Evolutionary conservation across 2,113 vertebrate genomes (phyloP), one percentile per base, ranked within the genome.

Genomic region (Synchiropus splendidus): DNA sequence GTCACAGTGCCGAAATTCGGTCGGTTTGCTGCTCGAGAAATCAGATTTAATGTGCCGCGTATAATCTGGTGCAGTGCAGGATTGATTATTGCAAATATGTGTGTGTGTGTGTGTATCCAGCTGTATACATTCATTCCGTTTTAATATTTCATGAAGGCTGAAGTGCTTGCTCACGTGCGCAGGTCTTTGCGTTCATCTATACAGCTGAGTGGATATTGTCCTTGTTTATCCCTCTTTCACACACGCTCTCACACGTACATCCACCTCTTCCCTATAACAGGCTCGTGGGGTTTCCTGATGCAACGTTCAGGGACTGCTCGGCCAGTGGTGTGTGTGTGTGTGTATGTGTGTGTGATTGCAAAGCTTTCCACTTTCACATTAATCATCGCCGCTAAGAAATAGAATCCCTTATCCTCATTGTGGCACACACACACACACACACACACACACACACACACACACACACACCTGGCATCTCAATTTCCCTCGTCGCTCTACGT

Each of bases 281-380:
- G 12, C 46, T 16, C 14, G 42, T 18, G 50, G 58, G 64, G 64
- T 67, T 58, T 67, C 58, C 54, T 31, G 5, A 39, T 31, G 39
- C 18, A 16, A 31, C 34, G 50, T 16, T 18, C 50, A 63, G 54
- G 47, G 50, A 46, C 43, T 46, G 16, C 18, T 12, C 18, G 30
- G 37, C 37, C 39, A 42, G 13, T 12, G 31, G 45, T 33, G 12
- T 32, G 31, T 17, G n/a, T n/a, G n/a, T n/a, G n/a, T n/a, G n/a
- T n/a, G n/a, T n/a, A n/a, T n/a, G n/a, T n/a, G n/a, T n/a, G 40
- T 34, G 46, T 38, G 35, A 12, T 36, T 9, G 21, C 41, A 27
- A 37, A 27, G 31, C 42, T 18, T 41, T 58, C 40, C 43, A 57
- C 64, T 61, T 71, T 60, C 59, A 73, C 70, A 74, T 79, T 75